Percentiles rank a stretch among this genome's conserved stretches.
Conservation (phyloP, 2,113 vertebrate species). For the Triplophysa rosa region DNA sequence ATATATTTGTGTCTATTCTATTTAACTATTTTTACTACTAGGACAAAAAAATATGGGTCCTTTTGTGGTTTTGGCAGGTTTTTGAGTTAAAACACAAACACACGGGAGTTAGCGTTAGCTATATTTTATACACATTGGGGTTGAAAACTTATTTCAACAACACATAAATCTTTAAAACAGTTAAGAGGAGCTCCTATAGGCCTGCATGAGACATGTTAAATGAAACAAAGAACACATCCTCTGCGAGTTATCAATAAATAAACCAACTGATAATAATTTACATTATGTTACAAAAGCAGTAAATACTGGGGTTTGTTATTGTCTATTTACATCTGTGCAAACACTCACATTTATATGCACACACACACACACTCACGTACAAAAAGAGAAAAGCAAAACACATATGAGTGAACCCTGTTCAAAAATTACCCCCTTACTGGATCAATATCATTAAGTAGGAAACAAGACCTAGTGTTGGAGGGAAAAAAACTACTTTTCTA, state of each 20-base stretch:
- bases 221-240: conserved; percentile 55
- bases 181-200: conserved; percentile 47
- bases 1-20: too few species aligned
- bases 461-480: conserved; percentile 44
- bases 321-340: conserved; percentile 51
- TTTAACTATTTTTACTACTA: too few species aligned
- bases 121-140: conserved; percentile 72
- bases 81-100: conserved; percentile 56
- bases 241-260: conserved; percentile 79
- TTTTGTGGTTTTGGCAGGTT: too few species aligned
- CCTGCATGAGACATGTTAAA: conserved; percentile 70
- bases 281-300: conserved; percentile 75
- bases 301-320: conserved; percentile 65
- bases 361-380: conserved; percentile 25
- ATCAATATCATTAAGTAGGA: background rate
- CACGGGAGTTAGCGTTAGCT: conserved; percentile 59
- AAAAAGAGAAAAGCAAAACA: conserved; percentile 24
- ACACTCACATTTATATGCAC: conserved; percentile 46
- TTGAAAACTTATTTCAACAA: conserved; percentile 76
- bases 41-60: too few species aligned
- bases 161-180: conserved; percentile 63
- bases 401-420: conserved; percentile 20
- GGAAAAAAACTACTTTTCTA: background rate
- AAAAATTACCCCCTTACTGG: conserved; percentile 22
- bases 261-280: conserved; percentile 74